A percentile compares a stretch with the other conserved stretches of the same genome.
Conservation (phyloP, 2,888 invertebrate species). For the Argynnis bischoffii region DNA sequence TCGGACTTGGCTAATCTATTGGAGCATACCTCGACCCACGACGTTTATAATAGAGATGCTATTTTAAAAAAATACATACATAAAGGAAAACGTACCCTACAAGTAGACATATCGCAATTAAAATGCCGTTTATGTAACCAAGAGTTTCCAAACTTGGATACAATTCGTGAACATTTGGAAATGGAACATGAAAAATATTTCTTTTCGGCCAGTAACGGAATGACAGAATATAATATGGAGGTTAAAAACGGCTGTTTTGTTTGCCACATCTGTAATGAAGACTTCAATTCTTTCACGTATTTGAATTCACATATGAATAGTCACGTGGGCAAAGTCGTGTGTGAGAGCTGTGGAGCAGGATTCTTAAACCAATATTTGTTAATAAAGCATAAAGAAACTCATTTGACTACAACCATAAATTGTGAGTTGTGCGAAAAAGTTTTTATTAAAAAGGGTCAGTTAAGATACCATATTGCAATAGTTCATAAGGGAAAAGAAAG, state of each 20-base stretch:
- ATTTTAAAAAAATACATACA: conserved; percentile 43
- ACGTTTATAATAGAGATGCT: conserved; percentile 45
- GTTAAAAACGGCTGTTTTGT: conserved; percentile 46
- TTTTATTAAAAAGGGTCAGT: conserved; percentile 66
- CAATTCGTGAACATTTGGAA: conserved; percentile 51
- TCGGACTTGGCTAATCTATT: conserved; percentile 49
- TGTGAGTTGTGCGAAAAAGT: conserved; percentile 65
- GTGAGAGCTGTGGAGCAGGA: conserved; percentile 59
- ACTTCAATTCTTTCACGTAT: conserved; percentile 52
- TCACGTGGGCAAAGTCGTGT: conserved; percentile 61
- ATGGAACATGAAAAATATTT: conserved; percentile 49
- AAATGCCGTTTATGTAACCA: conserved; percentile 56
- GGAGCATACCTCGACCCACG: conserved; percentile 53
- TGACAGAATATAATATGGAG: conserved; percentile 59
- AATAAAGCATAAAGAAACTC: conserved; percentile 55
- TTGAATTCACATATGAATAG: conserved; percentile 58
- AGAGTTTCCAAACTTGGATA: conserved; percentile 45
- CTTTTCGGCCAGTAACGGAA: conserved; percentile 51
- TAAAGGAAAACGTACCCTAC: conserved; percentile 52
- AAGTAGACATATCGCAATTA: conserved; percentile 58
- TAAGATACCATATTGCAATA: conserved; percentile 67
- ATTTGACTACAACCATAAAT: conserved; percentile 45
- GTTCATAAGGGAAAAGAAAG: conserved; percentile 55
- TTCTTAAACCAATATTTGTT: conserved; percentile 56
- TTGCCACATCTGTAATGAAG: conserved; percentile 55